Conservation (phyloP, 2,888 invertebrate species). For the Spisula solida region DNA sequence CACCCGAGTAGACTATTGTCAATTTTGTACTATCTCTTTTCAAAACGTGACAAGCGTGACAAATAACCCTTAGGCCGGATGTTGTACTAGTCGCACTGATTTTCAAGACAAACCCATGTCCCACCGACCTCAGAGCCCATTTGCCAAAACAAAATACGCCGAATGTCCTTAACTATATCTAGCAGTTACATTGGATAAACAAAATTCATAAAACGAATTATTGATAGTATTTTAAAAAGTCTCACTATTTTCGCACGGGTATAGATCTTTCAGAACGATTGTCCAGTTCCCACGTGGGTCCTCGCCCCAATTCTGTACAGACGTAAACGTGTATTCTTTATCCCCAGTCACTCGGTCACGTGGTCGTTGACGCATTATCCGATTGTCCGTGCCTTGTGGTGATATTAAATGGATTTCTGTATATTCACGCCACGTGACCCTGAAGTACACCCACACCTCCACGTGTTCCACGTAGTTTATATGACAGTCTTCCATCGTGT, state of each 20-base stretch:
- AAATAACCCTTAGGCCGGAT: too few relatives aligned
- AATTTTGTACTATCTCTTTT: too few relatives aligned
- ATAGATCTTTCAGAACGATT: neutral
- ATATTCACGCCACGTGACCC: constrained; percentile 8
- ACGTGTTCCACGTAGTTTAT: constrained; percentile 36
- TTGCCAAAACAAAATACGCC: too few relatives aligned
- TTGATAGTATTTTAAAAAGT: too few relatives aligned
- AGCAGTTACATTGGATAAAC: too few relatives aligned
- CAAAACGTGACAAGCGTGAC: too few relatives aligned
- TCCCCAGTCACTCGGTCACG: neutral
- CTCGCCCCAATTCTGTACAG: constrained; percentile 33
- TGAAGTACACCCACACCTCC: constrained; percentile 18
- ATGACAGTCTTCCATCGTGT: neutral
- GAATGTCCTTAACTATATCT: too few relatives aligned
- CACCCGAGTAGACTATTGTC: too few relatives aligned
- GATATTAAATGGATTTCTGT: constrained; percentile 20
- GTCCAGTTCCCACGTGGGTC: constrained; percentile 29
- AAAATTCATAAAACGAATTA: too few relatives aligned
- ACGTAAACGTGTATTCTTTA: constrained; percentile 9
- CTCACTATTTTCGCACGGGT: constrained; percentile 20
- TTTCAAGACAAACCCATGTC: too few relatives aligned
- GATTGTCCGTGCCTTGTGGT: constrained; percentile 22
- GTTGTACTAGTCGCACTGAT: too few relatives aligned
- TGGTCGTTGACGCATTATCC: constrained; percentile 8
- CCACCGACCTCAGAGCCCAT: too few relatives aligned